Evolutionary conservation across 2,888 invertebrate genomes (phyloP), one percentile per base, ranked within the genome.

Genomic region (Eubasilissa splendida): DNA sequence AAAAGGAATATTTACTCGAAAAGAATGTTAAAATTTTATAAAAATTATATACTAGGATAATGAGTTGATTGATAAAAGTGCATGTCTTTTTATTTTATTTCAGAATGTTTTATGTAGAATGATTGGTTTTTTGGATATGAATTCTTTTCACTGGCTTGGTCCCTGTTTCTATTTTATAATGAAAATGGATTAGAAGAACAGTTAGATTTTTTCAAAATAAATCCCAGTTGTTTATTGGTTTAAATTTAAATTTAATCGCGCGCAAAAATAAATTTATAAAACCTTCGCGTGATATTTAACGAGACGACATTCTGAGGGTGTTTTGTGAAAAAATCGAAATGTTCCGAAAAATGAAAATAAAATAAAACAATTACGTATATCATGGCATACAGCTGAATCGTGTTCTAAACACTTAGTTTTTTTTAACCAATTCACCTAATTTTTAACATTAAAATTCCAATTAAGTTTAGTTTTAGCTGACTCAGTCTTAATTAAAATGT

Each of bases 91-190:
- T 73, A 53, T 78, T 22, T 22, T 22, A 42, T 65, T 73, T 63
- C 76, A 80, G 80, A 77, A 70, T 82, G 79, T 81, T 79, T 59
- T 70, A 77, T 73, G 71, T 76, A 80, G 73, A 79, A 79, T 75
- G 78, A 80, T 82, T 80, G 77, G 74, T 77, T 82, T 79, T 76
- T 79, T 81, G 83, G 83, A 83, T 83, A 83, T 83, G 83, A 80
- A 42, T 22, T 42, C 42, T 42, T 42, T 79, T 83, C 66, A 71
- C 79, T 77, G 79, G 77, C 60, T 83, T 83, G 83, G 83, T 83
- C 83, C 83, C 83, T 81, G 81, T 59, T 33, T 52, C 73, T 73
- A 73, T 73, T 71, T 78, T 78, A 74, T 54, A 54, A 54, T 54
- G 53, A 71, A 54, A 56, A 71, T 71, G 71, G 74, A 66, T 56